Base-by-base conservation (phyloP, 2,888 invertebrate genomes). In the Pseudanteris insignis region DNA sequence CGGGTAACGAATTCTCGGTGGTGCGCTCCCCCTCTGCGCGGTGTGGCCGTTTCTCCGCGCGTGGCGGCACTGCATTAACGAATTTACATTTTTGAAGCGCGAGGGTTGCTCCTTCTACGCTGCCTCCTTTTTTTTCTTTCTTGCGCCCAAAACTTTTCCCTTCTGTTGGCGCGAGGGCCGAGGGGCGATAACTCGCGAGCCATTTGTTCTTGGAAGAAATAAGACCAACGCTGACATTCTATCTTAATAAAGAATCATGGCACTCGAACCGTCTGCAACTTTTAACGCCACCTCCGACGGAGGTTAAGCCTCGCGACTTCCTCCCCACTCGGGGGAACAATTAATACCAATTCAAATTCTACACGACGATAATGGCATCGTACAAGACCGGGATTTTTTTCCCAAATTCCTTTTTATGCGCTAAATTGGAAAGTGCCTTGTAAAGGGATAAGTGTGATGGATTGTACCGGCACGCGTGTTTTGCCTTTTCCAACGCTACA, bases 51-150 rank as follows among this genome's bases (percentile, higher is more conserved):
- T 60, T 63, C 43, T 61, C 54, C 33, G 57, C 50, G 34, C 21
- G 24, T 25, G 30, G 24, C 50, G 51, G 59, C 66, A 67, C 71
- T 77, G 76, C 78, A 79, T 79, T 79, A 79, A 79, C 77, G 75
- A 79, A 79, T 79, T 79, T 79, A 79, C 79, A 79, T 79, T 79
- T 79, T 79, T 79, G 79, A 79, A 78, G 78, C 75, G 78, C 74
- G 73, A 74, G 76, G 75, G 76, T 72, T 68, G 68, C 64, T 53
- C 57, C 44, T 54, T 54, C 43, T 40, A 21, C 43, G 33, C 41
- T 33, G 29, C 53, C 37, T 29, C 29, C 59, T 40, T 51, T 51
- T 44, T n/a, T n/a, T n/a, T n/a, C n/a, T n/a, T n/a, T n/a, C n/a
- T n/a, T 33, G 40, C 40, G 18, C 40, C 32, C 10, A 32, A n/a